These are phyloP conservation scores for Drosophila demipolita DNA, from an alignment of 2,888 invertebrate genomes.

Conservation along the genomic window DNA sequence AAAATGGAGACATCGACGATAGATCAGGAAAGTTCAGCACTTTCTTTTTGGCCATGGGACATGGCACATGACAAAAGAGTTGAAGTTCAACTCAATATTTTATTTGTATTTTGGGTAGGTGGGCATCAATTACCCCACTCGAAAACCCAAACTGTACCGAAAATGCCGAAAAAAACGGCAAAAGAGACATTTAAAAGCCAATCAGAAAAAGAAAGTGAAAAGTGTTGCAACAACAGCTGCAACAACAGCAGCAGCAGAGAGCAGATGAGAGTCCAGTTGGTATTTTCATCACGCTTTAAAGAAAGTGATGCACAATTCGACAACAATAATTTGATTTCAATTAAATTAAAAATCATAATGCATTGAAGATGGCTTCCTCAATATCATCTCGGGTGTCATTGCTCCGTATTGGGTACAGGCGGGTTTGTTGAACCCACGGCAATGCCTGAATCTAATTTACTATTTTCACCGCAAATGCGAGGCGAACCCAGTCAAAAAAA, in stretches of 20 bases:
- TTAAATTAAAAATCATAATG: slow-evolving; percentile 7
- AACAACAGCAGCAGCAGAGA: slow-evolving; percentile 3
- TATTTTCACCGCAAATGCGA: slow-evolving; percentile 46
- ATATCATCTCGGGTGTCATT: slow-evolving; percentile 66
- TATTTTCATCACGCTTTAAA: slow-evolving; percentile 22
- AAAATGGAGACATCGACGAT: slow-evolving; percentile 64
- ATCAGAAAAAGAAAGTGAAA: slow-evolving; percentile 69
- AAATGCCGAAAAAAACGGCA: not conserved
- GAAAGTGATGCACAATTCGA: slow-evolving; percentile 60
- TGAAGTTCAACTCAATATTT: slow-evolving; percentile 57
- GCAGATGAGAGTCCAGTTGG: slow-evolving; percentile 36
- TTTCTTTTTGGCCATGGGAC: slow-evolving; percentile 57
- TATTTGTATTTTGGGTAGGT: slow-evolving; percentile 43
- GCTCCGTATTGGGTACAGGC: slow-evolving; percentile 71
- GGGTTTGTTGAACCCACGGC: slow-evolving; percentile 70
- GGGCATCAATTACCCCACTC: slow-evolving; percentile 59
- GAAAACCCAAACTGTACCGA: slow-evolving; percentile 11
- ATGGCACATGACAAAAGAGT: slow-evolving; percentile 9
- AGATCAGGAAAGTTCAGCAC: slow-evolving; percentile 64
- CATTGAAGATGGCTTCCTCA: slow-evolving; percentile 2
- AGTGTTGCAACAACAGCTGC: slow-evolving; percentile 52
- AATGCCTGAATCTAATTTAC: slow-evolving; percentile 52
- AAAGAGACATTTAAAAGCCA: slow-evolving; percentile 34
- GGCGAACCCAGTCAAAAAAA: slow-evolving; percentile 9
- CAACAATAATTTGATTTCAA: slow-evolving; percentile 4